These are phyloP conservation scores for Eulemur mongoz DNA, from an alignment of 2,797 vertebrate genomes.

Conservation along the genomic window DNA sequence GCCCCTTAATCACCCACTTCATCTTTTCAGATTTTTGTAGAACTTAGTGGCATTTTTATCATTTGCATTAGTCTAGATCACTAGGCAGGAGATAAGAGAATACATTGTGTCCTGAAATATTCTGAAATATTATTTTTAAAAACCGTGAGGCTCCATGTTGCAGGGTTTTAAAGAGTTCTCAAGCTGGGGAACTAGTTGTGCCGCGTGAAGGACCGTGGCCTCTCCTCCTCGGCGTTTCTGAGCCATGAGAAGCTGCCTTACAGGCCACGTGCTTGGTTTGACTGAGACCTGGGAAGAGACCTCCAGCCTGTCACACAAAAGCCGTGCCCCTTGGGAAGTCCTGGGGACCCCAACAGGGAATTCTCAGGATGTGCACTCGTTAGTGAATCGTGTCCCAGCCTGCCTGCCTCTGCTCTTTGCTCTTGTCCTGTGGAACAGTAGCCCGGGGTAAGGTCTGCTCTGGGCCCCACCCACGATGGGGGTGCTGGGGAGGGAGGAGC, in stretches of 20 bases:
- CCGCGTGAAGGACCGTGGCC: rapidly evolving
- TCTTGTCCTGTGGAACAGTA: neutral
- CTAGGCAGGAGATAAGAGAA: neutral
- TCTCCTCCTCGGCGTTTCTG: neutral
- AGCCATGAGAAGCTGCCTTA: neutral
- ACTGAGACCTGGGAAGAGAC: neutral
- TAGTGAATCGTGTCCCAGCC: neutral
- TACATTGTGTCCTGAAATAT: neutral
- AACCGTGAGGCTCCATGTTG: neutral
- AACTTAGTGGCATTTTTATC: neutral
- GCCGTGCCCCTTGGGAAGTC: neutral
- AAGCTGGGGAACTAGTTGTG: neutral
- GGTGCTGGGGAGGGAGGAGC: neutral
- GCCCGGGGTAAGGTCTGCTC: neutral
- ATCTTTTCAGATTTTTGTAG: neutral
- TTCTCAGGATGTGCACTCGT: neutral
- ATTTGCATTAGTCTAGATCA: neutral
- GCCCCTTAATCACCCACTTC: neutral
- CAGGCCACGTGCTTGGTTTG: neutral
- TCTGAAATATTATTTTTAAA: neutral
- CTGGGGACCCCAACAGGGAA: neutral
- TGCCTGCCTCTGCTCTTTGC: neutral
- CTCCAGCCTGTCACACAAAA: neutral
- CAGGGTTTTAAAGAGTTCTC: neutral
- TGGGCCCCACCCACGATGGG: too few relatives aligned